Evolutionary conservation across 2,113 vertebrate genomes (phyloP).

Genomic region (Eulacestoma nigropectus): DNA sequence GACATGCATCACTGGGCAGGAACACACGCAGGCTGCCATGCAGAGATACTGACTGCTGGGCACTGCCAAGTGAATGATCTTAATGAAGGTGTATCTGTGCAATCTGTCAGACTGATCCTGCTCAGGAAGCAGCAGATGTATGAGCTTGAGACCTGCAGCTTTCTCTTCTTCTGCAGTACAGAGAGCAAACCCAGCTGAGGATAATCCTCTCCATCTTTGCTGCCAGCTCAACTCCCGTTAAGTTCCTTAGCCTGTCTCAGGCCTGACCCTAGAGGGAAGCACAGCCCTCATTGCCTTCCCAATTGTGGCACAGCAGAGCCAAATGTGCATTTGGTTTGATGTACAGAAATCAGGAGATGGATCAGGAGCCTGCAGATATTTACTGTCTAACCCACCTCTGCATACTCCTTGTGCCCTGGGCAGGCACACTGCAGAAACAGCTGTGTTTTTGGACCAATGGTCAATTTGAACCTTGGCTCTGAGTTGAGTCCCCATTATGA

Average conservation of each 20-base stretch:
- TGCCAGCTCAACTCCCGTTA: neutral
- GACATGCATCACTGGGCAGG: neutral
- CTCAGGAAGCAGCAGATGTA: neutral
- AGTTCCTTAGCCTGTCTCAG: neutral
- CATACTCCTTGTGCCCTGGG: neutral
- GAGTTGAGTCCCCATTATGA: neutral
- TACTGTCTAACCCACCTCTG: neutral
- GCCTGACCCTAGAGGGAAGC: neutral
- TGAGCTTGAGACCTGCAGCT: neutral
- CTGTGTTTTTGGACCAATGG: neutral
- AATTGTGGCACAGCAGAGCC: neutral
- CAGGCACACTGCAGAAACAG: neutral
- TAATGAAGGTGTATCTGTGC: neutral
- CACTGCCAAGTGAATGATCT: neutral
- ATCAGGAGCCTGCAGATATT: neutral
- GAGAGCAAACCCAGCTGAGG: neutral
- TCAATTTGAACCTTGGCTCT: neutral
- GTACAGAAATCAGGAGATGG: neutral
- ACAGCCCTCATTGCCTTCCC: neutral
- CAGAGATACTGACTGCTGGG: neutral
- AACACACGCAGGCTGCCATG: rapidly evolving
- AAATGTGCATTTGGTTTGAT: neutral
- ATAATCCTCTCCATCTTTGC: neutral
- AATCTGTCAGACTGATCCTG: neutral
- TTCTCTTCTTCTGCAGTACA: neutral